A percentile compares a stretch with the other conserved stretches of the same genome.
These are phyloP conservation scores for Emydura subglobosa DNA, from an alignment of 2,113 vertebrate genomes.

Conservation along the genomic window DNA sequence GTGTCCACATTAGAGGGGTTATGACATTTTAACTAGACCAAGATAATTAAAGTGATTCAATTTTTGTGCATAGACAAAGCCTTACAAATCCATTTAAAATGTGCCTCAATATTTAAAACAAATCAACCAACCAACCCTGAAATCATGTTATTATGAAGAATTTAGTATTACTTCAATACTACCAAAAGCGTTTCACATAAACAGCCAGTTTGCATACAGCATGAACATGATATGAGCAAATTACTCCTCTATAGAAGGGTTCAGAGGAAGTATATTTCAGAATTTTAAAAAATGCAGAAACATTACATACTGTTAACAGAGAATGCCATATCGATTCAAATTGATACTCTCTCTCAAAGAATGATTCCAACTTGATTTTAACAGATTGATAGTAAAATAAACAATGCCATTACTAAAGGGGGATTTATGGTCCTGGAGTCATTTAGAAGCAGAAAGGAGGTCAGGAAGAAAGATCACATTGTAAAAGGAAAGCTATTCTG, in stretches of 20 bases:
- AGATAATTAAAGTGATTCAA: background rate
- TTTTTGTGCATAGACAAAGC: constrained; percentile 49
- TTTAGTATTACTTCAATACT: background rate
- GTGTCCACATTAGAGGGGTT: background rate
- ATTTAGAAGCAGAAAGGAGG: constrained; percentile 68
- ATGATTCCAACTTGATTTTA: constrained; percentile 38
- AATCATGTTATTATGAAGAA: constrained; percentile 33
- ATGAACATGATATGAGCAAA: constrained; percentile 19
- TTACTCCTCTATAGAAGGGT: background rate
- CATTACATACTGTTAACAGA: background rate
- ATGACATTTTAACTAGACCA: background rate
- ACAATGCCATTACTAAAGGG: constrained; percentile 58
- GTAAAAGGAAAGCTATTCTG: constrained; percentile 70
- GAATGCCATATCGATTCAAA: constrained; percentile 48
- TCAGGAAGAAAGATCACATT: constrained; percentile 72
- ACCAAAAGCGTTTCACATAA: constrained; percentile 3
- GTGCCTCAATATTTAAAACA: constrained; percentile 60
- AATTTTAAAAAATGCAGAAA: background rate
- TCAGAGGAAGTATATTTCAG: background rate
- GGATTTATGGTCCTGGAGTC: constrained; percentile 72
- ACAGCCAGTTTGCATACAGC: constrained; percentile 6
- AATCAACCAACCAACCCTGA: constrained; percentile 48
- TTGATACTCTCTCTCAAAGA: constrained; percentile 37
- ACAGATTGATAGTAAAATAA: constrained; percentile 60
- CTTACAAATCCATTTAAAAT: constrained; percentile 37